Percentiles rank a stretch among this genome's conserved stretches.
Conservation (phyloP, 2,888 invertebrate genomes). For the Nephrotoma guestfalica region DNA sequence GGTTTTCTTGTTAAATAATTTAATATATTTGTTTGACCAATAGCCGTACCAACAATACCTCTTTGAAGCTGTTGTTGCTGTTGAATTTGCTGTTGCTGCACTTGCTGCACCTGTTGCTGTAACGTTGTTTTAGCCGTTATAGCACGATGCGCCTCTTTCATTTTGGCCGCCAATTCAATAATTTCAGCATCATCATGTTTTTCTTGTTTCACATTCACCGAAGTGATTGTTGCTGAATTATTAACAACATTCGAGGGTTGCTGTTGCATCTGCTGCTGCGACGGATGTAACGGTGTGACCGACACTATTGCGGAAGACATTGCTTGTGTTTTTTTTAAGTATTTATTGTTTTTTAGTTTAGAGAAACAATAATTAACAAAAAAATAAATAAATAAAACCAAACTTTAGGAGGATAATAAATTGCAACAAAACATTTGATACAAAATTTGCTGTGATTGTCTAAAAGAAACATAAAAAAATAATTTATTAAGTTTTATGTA, state of each 20-base stretch:
- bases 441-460: background rate
- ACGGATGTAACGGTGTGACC: background rate
- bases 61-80: constrained; percentile 4
- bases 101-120: constrained; percentile 17
- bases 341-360: background rate
- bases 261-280: background rate
- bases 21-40: constrained; percentile 40
- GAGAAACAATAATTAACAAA: background rate
- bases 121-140: constrained; percentile 33
- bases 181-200: constrained; percentile 70
- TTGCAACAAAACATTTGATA: background rate
- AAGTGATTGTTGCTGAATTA: constrained; percentile 1
- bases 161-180: constrained; percentile 69
- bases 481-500: background rate
- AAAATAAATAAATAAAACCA: background rate
- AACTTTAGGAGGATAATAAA: background rate
- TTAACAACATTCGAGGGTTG: background rate
- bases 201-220: constrained; percentile 27
- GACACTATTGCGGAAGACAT: constrained; percentile 5
- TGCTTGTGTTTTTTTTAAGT: background rate
- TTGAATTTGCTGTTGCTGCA: constrained; percentile 9
- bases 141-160: constrained; percentile 69
- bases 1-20: constrained; percentile 43
- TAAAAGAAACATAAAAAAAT: background rate
- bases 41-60: background rate